These are phyloP conservation scores for Pseudomyrmex flavicornis DNA, from an alignment of 1,140 invertebrate species.

Conservation along the genomic window DNA sequence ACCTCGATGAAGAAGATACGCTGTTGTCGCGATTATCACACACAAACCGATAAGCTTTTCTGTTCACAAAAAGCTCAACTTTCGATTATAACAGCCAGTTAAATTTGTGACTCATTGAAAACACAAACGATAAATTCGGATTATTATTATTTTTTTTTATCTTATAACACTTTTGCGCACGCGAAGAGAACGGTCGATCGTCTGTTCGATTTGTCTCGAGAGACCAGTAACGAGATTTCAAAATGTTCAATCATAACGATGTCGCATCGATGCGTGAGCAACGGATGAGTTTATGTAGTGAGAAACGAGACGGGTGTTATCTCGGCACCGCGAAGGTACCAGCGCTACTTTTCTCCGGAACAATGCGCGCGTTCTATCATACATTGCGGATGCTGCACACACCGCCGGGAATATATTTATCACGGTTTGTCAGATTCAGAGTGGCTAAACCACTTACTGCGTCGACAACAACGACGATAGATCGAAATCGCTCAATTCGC, in stretches of 20 bases:
- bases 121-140: no score
- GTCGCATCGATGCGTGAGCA: constrained; percentile 13
- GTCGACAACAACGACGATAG: no score
- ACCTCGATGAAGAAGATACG: constrained; percentile 28
- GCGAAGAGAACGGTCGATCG: neutral
- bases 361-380: constrained; percentile 63
- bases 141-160: neutral
- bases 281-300: constrained; percentile 77
- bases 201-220: constrained; percentile 45
- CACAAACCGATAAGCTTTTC: no score
- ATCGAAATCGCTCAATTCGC: neutral
- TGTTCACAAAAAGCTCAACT: no score
- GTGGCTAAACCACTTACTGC: neutral
- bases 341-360: constrained; percentile 59
- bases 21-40: constrained; percentile 15
- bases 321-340: constrained; percentile 49
- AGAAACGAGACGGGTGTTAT: constrained; percentile 77
- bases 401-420: constrained; percentile 71
- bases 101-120: no score
- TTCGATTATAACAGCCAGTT: no score
- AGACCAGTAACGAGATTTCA: constrained; percentile 54
- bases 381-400: constrained; percentile 40
- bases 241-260: constrained; percentile 48
- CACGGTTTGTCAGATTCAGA: constrained; percentile 65
- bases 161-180: neutral